Evolutionary conservation across 2,888 invertebrate species (phyloP), one percentile per base, ranked within the genome.

Genomic region (Cephonodes hylas): DNA sequence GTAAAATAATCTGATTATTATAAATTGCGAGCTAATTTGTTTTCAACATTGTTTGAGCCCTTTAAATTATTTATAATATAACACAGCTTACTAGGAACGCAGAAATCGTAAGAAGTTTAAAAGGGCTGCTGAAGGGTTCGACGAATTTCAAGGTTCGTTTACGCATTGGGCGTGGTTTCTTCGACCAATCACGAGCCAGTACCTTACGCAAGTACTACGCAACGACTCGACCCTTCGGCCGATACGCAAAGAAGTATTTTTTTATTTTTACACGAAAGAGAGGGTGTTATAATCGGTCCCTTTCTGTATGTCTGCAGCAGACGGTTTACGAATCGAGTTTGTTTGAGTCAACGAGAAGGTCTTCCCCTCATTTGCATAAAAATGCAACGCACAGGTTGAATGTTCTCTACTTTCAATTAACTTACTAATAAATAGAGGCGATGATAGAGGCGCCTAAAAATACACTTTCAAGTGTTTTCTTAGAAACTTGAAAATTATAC

Each of bases 21-120:
- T 77, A 76, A 84, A n/a, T n/a, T 82, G 82, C 10, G 10, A 25
- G 15, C 48, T 31, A 31, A 53, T 53, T 53, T 53, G 53, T 53
- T 53, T 27, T 20, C 10, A 53, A 53, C 18, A 53, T 31, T 46
- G n/a, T 8, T 81, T 78, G 83, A 85, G 89, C 89, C 92, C 92
- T 89, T 91, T 88, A 91, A 91, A 92, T 92, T 93, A 93, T 93
- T 93, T 93, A 93, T 93, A 93, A 91, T 93, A 93, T 92, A 93
- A 93, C 90, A 86, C 91, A 86, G 84, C 75, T 75, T 78, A 93
- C 93, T 80, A 89, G 91, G 91, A 80, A 66, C 73, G 69, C 89
- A 93, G 79, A 86, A 79, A 74, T 63, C 72, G 62, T 68, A 73
- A 88, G 79, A 87, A 90, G 91, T 67, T 85, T 45, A 68, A 79